Evolutionary conservation across 2,797 vertebrate species (phyloP), one percentile per base, ranked within the genome.

Genomic region (Knipowitschia caucasica): DNA sequence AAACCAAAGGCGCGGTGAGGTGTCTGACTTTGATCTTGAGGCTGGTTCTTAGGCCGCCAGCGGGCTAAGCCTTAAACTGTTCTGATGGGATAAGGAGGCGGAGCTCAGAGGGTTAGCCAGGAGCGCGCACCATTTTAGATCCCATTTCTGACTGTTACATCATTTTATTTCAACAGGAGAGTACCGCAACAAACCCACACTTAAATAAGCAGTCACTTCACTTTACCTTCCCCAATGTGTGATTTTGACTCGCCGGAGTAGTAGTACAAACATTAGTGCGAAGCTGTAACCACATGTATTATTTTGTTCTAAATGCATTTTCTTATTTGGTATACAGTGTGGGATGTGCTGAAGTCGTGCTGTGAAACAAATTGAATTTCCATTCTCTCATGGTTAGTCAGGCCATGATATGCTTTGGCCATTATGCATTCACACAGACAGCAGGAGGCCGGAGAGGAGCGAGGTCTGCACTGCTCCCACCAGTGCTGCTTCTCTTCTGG

Each of bases 141-240:
- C 63, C 63, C 11, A 54, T 88, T 87, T 87, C 86, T 82, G 57
- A 77, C 57, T 30, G 9, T 88, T 87, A 71, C 80, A 85, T 87
- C 78, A 86, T 72, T 64, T 77, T 53, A 69, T 69, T 70, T 55
- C 50, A 51, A 59, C 50, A 42, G 64, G 50, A 74, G 67, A 73
- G 36, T 51, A 59, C 50, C 79, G 75, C 69, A 76, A 38, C 59
- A 50, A 61, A 39, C 58, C 31, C 24, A 52, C 39, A 56, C 74
- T 84, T 67, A 69, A 58, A 47, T 43, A 62, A 58, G 39, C 35
- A 74, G 67, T 71, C 61, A 7, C 31, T 66, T 71, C 33, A 14
- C 35, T 27, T 42, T 53, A 15, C 35, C 45, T 15, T 26, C 35
- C 39, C 10, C 53, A 45, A n/a, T n/a, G 35, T 15, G 50, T 53